Conservation (phyloP, 2,797 vertebrate genomes). For the Siniperca scherzeri region DNA sequence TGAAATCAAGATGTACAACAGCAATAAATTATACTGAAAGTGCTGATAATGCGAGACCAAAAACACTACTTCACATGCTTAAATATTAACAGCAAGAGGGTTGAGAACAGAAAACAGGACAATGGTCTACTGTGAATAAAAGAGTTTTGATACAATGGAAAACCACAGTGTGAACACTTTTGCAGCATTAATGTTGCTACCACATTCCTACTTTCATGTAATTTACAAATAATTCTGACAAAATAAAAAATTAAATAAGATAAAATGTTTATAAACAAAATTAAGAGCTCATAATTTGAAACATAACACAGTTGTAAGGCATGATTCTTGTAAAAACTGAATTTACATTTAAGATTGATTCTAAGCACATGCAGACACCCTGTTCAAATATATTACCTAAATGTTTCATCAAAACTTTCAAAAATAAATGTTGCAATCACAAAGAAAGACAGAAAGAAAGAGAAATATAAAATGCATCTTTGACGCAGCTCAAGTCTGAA, state of each 20-base stretch:
- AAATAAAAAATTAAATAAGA: neutral
- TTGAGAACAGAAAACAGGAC: conserved; percentile 19
- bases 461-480: conserved; percentile 4
- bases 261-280: neutral
- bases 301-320: neutral
- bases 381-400: neutral
- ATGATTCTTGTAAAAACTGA: neutral
- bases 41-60: neutral
- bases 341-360: neutral
- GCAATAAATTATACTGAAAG: neutral
- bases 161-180: neutral
- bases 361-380: neutral
- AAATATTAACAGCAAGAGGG: conserved; percentile 29
- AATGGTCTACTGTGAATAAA: conserved; percentile 4
- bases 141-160: neutral
- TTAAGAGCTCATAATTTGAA: neutral
- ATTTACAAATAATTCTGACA: neutral
- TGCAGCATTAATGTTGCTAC: neutral
- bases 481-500: neutral
- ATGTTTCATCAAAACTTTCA: too few species aligned
- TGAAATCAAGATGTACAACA: neutral
- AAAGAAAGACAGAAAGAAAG: neutral
- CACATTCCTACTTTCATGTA: neutral
- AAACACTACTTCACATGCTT: neutral
- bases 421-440: too few species aligned